phyloP scores from a whole-genome alignment of 2,888 invertebrate genomes.

The Cantharis flavilabris region DNA sequence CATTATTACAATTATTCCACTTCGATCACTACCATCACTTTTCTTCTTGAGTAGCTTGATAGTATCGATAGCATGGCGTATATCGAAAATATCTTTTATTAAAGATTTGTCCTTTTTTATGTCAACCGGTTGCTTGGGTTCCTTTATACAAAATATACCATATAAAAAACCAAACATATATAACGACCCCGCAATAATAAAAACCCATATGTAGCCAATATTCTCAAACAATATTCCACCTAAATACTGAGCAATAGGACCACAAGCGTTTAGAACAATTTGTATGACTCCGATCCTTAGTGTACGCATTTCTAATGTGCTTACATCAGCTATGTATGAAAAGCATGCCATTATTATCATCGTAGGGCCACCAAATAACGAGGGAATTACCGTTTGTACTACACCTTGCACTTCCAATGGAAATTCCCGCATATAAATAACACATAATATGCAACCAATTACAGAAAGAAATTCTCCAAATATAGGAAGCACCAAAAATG shows the following conservation, averaged over 20 bases:
- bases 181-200: slow-evolving; percentile 42
- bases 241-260: slow-evolving; percentile 44
- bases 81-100: slow-evolving; percentile 44
- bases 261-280: slow-evolving; percentile 45
- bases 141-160: slow-evolving; percentile 48
- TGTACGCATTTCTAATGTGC: slow-evolving; percentile 63
- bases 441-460: slow-evolving; percentile 59
- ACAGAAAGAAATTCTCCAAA: slow-evolving; percentile 56
- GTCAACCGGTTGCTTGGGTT: slow-evolving; percentile 28
- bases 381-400: slow-evolving; percentile 61
- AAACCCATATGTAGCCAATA: slow-evolving; percentile 47
- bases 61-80: slow-evolving; percentile 42
- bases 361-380: slow-evolving; percentile 63
- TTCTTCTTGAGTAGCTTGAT: slow-evolving; percentile 37
- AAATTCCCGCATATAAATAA: slow-evolving; percentile 62
- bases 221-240: slow-evolving; percentile 45
- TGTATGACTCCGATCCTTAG: slow-evolving; percentile 64
- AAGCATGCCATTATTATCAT: slow-evolving; percentile 53
- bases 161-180: slow-evolving; percentile 46
- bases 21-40: slow-evolving; percentile 41
- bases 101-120: slow-evolving; percentile 29
- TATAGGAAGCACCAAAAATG: slow-evolving; percentile 51
- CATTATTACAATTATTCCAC: slow-evolving; percentile 43
- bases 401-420: slow-evolving; percentile 58
- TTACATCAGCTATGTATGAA: slow-evolving; percentile 54